Base-by-base conservation (phyloP, 2,113 vertebrate genomes). In the Oceanites oceanicus region DNA sequence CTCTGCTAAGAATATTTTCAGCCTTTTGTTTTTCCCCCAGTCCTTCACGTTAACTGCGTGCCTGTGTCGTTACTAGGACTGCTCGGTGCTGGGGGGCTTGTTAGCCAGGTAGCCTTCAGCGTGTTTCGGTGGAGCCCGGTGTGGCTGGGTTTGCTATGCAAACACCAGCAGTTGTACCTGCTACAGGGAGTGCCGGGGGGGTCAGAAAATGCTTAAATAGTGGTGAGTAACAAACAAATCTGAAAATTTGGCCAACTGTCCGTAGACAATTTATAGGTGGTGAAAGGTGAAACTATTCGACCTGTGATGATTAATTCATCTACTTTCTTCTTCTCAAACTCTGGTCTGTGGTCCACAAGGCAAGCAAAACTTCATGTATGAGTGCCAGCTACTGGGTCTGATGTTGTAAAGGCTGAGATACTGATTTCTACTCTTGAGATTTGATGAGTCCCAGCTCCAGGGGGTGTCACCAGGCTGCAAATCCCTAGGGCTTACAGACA, bases 61-160 rank as follows among this genome's bases (percentile, higher is more conserved):
- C 25, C 34, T 47, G 25, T 13, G 3, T 15, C 9, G 7, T 15
- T 15, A 6, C 11, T 17, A 40, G 59, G 32, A 38, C n/a, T 25
- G 32, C 45, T 47, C 26, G 38, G 26, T 0, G 0, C 34, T 12
- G 13, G 34, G n/a, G 29, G 6, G 17, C 6, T 22, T 74, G 45
- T 30, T 13, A 18, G 10, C 26, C 4, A 0, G 36, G 22, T 9
- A 45, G 49, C 17, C 56, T 61, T 42, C n/a, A 7, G 12, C 6
- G 32, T 3, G 10, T 56, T 55, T n/a, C 4, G 8, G 4, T 4
- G 9, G 67, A 42, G 15, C 38, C 26, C 6, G 0, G 7, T 4
- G 6, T 1, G 6, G 23, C 11, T 36, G 53, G 29, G 15, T 32
- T 44, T 62, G 65, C 32, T 6, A 4, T 18, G 42, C 16, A 56